Evolutionary conservation across 1,140 invertebrate species (phyloP), one percentile per base, ranked within the genome.

Genomic region (Monomorium pharaonis): DNA sequence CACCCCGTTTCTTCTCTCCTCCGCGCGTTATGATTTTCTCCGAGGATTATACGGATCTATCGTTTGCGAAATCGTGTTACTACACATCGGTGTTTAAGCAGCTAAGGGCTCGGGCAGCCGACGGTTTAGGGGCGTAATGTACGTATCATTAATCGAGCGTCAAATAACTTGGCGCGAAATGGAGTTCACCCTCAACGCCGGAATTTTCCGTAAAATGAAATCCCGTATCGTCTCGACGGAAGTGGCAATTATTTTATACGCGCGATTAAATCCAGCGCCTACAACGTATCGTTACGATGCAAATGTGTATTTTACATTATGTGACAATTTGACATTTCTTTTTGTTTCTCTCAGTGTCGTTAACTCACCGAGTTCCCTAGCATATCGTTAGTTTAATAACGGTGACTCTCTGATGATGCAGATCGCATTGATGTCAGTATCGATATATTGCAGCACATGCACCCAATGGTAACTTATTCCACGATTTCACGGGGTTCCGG

Each of bases 91-190:
- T 85, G 85, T 88, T 90, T 90, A 86, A 89, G 77, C 88, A 80
- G 80, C 74, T 81, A 87, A 90, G 85, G 90, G 86, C 84, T 88
- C 84, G 86, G 74, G 70, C 76, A 42, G 60, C 44, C 69, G 78
- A 47, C 74, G 83, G 58, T 89, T 92, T 90, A 87, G 86, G 89
- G 67, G 84, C 47, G 84, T 89, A 88, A 90, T 88, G 89, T 88
- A 76, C 89, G 89, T 90, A 85, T 85, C 86, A 90, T 90, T 90
- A 90, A 90, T 90, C 89, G 89, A 90, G 89, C 89, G 86, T 90
- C 89, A 88, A 90, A 90, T 90, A 90, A 90, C 89, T 89, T 65
- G 42, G 83, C 44, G 21, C 75, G 89, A 90, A 90, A 90, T 90
- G 89, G 78, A 90, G 76, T 56, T 77, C 47, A 78, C 47, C 86